Evolutionary conservation across 2,888 invertebrate species (phyloP), one percentile per base, ranked within the genome.

Genomic region (Seira musarum): DNA sequence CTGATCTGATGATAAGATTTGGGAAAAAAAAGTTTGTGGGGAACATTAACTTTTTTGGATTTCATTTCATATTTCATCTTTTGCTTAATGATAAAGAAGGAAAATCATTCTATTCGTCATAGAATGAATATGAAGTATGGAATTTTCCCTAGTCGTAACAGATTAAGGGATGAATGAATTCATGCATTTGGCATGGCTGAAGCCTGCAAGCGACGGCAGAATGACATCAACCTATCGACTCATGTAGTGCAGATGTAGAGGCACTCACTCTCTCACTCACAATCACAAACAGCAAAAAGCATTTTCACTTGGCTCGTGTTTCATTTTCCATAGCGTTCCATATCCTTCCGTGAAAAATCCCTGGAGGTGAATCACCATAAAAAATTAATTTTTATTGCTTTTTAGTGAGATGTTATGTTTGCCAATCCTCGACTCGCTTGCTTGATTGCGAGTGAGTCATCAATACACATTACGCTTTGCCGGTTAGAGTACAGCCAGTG

Each of bases 301-400:
- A n/a, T 49, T 3, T 15, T 13, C 49, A 8, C 49, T 8, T n/a
- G n/a, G n/a, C n/a, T n/a, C n/a, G 13, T 40, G 13, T 40, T 40
- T 49, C 13, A 3, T n/a, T 13, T 49, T 49, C 13, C 49, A n/a
- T 49, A 13, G 3, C 49, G 15, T 49, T 30, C 40, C 6, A n/a
- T 57, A 57, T 13, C 57, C 57, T 57, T 57, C 57, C 17, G 6
- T 57, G 57, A 57, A 57, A 40, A 57, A 57, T 57, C 19, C 60
- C 53, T 53, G 15, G 53, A 53, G 53, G 60, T 60, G 60, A 60
- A 60, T 60, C 60, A 60, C 60, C 60, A 60, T 60, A 60, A 60
- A 60, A 60, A 60, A 21, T 60, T 60, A 21, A 60, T 60, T 60
- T 60, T 60, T 60, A 60, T 60, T 5, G 60, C 60, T 60, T 60